Evolutionary conservation across 2,113 vertebrate genomes (phyloP).

Genomic region (Chlamydotis undulata): DNA sequence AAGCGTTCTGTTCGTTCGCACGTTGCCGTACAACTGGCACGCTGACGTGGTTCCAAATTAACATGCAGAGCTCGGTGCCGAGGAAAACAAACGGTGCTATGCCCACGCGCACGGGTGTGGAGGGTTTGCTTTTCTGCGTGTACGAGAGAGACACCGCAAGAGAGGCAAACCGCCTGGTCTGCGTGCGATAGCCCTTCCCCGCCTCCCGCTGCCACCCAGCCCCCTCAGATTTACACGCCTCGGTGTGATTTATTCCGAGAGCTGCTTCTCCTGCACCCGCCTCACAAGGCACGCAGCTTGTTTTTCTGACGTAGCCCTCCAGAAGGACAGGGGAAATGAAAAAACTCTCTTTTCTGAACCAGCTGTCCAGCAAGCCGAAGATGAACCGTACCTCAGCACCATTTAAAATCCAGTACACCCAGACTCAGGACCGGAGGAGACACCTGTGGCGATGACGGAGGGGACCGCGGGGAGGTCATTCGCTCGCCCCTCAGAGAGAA

Average conservation of each 20-base stretch:
- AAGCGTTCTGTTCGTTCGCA: background rate
- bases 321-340: background rate
- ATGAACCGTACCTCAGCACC: background rate
- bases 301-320: background rate
- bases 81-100: rapidly evolving
- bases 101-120: rapidly evolving
- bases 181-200: background rate
- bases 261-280: background rate
- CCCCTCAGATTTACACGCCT: background rate
- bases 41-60: background rate
- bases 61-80: background rate
- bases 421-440: background rate
- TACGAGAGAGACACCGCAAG: rapidly evolving
- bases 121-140: background rate
- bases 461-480: background rate
- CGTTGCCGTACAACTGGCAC: background rate
- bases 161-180: rapidly evolving
- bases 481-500: background rate
- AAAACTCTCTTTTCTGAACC: background rate
- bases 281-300: background rate
- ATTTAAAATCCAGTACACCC: background rate
- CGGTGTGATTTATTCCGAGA: background rate
- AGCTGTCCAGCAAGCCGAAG: background rate
- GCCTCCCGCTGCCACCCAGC: background rate
- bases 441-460: background rate